phyloP scores from a whole-genome alignment of 2,888 invertebrate species.

The Protonemura montana region DNA sequence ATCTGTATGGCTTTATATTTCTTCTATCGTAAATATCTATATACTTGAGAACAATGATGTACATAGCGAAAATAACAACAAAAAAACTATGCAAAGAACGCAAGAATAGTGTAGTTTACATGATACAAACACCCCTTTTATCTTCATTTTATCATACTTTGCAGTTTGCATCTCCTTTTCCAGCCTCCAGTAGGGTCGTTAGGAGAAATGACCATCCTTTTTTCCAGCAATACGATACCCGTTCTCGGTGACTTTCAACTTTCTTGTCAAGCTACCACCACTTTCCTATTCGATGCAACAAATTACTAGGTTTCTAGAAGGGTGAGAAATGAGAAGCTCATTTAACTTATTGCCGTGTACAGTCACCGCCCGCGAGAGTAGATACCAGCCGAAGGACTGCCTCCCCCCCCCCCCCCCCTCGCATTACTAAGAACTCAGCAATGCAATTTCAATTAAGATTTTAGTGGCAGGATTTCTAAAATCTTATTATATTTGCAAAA shows the following conservation, averaged over 20 bases:
- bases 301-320: background rate
- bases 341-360: too few relatives aligned
- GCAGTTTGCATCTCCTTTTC: background rate
- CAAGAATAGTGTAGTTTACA: background rate
- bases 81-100: background rate
- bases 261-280: background rate
- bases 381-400: too few relatives aligned
- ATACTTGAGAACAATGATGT: background rate
- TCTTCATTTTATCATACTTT: slow-evolving; percentile 1
- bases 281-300: background rate
- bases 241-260: background rate
- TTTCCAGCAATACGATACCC: background rate
- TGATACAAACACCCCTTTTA: background rate
- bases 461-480: too few relatives aligned
- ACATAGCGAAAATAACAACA: background rate
- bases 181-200: background rate
- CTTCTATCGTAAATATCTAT: background rate
- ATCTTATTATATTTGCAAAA: too few relatives aligned
- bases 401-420: too few relatives aligned
- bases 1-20: slow-evolving; percentile 2
- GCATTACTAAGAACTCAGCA: too few relatives aligned
- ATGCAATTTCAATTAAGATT: too few relatives aligned
- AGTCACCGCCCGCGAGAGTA: too few relatives aligned
- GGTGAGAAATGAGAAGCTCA: too few relatives aligned
- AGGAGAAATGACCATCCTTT: background rate